A percentile compares a stretch with the other conserved stretches of the same genome.
Evolutionary conservation across 2,888 invertebrate species (phyloP).

Genomic region (Trichopria drosophilae): DNA sequence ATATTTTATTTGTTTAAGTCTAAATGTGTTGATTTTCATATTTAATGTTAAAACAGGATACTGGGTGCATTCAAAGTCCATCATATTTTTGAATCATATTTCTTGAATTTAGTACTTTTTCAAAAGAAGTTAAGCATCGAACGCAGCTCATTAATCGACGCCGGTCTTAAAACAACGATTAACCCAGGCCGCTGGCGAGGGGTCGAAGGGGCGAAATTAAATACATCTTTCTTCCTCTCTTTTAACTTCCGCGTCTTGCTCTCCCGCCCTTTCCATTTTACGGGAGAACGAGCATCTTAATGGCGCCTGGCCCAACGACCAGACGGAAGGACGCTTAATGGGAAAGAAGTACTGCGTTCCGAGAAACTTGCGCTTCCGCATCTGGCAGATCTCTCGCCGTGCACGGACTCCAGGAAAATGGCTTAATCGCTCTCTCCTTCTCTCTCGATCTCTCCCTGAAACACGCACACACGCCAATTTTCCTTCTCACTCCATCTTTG

Average conservation of each 20-base stretch:
- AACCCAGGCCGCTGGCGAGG: conserved; percentile 5
- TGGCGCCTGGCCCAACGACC: conserved; percentile 50
- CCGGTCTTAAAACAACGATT: conserved; percentile 17
- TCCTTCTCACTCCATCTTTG: too few relatives aligned
- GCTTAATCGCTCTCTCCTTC: conserved; percentile 45
- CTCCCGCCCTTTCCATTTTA: conserved; percentile 46
- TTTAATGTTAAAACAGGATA: too few relatives aligned
- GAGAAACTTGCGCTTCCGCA: conserved; percentile 38
- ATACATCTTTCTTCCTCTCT: conserved; percentile 27
- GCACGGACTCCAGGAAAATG: conserved; percentile 38
- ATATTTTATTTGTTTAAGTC: too few relatives aligned
- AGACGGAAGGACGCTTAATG: conserved; percentile 54
- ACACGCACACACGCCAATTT: conserved; percentile 13
- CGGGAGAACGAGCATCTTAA: conserved; percentile 53
- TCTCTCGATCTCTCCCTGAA: conserved; percentile 11
- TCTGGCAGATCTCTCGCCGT: conserved; percentile 34
- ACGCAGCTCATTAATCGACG: conserved; percentile 18
- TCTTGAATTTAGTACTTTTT: too few relatives aligned
- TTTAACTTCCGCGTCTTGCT: conserved; percentile 19
- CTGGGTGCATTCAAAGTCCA: neutral
- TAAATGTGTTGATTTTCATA: too few relatives aligned
- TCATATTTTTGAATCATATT: neutral
- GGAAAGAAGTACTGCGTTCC: conserved; percentile 48
- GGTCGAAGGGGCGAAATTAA: conserved; percentile 22
- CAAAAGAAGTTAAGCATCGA: too few relatives aligned